Conservation (phyloP, 2,797 vertebrate genomes). For the Poeciliopsis presidionis region DNA sequence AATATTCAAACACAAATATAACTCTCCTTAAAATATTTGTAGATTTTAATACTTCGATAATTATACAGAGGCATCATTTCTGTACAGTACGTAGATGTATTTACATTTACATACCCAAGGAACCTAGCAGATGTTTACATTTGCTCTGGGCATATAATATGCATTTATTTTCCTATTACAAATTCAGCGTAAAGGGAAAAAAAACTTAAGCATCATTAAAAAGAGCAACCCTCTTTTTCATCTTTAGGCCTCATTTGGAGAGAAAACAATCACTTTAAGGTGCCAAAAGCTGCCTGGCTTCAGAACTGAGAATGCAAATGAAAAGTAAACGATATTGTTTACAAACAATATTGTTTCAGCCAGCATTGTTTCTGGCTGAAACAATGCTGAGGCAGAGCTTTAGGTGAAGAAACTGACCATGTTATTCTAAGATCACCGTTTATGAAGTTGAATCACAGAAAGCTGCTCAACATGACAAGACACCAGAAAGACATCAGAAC, state of each 20-base stretch:
- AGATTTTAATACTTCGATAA: background rate
- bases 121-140: background rate
- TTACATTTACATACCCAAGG: constrained; percentile 8
- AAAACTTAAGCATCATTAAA: constrained; percentile 10
- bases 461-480: background rate
- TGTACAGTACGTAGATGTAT: constrained; percentile 24
- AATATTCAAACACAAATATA: background rate
- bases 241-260: background rate
- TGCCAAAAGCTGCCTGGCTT: background rate
- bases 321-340: background rate
- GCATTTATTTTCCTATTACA: constrained; percentile 4
- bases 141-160: constrained; percentile 5
- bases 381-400: background rate
- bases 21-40: constrained; percentile 9
- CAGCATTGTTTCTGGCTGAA: background rate
- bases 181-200: background rate
- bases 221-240: background rate
- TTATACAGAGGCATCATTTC: background rate
- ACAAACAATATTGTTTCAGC: background rate
- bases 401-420: background rate
- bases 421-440: background rate
- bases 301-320: background rate
- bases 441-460: background rate
- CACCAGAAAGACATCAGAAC: no score
- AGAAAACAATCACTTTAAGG: background rate